A percentile compares a stretch with the other conserved stretches of the same genome.
phyloP scores from a whole-genome alignment of 2,888 invertebrate species.

The Leptothorax acervorum region DNA sequence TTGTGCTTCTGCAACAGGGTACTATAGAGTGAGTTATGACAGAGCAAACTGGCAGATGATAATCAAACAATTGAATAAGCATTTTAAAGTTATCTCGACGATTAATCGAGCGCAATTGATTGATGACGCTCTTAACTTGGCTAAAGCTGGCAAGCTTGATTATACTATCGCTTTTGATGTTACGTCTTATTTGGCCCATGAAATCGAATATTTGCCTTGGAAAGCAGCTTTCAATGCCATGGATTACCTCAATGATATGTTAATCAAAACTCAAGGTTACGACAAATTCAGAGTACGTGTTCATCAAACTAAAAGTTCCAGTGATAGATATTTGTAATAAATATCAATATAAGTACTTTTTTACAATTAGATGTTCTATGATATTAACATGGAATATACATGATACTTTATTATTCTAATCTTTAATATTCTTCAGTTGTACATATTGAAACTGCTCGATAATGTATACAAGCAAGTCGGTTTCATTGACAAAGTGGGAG shows the following conservation, averaged over 20 bases:
- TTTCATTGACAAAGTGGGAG: constrained; percentile 88
- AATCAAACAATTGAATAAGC: constrained; percentile 88
- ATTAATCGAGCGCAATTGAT: constrained; percentile 95
- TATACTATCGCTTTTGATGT: constrained; percentile 93
- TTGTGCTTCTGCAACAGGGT: constrained; percentile 85
- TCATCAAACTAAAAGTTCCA: not conserved
- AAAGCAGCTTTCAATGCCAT: constrained; percentile 92
- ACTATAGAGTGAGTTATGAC: constrained; percentile 92
- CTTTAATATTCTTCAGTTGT: constrained; percentile 87
- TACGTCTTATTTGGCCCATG: constrained; percentile 92
- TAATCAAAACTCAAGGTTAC: constrained; percentile 90
- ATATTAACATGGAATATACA: not conserved
- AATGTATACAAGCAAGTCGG: constrained; percentile 90
- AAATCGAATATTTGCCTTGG: constrained; percentile 96
- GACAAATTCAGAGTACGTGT: constrained; percentile 88
- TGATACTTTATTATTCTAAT: not conserved
- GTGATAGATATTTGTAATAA: not conserved
- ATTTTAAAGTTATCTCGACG: constrained; percentile 90
- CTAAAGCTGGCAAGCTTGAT: constrained; percentile 90
- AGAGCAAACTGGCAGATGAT: constrained; percentile 90
- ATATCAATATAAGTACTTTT: not conserved
- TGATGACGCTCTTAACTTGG: constrained; percentile 94
- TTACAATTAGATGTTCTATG: not conserved
- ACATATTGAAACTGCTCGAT: constrained; percentile 89
- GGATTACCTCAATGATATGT: constrained; percentile 92